A percentile compares a stretch with the other conserved stretches of the same genome.
These are phyloP conservation scores for Catagonus wagneri DNA, from an alignment of 2,113 vertebrate genomes.

Conservation along the genomic window DNA sequence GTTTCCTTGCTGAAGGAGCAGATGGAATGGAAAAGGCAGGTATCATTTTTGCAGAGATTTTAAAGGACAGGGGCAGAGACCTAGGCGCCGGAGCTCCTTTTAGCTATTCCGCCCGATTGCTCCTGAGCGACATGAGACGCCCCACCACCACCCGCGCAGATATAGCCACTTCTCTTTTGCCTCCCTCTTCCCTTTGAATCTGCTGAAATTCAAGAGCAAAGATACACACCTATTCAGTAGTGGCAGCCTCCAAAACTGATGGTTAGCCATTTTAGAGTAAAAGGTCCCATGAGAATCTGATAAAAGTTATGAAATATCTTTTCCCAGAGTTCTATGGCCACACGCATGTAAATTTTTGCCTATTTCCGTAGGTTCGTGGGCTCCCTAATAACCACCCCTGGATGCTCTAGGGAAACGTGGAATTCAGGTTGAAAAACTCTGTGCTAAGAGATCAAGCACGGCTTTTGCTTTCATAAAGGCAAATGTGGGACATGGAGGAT, in stretches of 20 bases:
- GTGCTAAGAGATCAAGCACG: not conserved
- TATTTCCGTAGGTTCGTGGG: not conserved
- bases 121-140: not conserved
- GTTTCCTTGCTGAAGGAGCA: not conserved
- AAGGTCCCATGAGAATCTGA: not conserved
- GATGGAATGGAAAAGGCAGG: not conserved
- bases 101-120: not conserved
- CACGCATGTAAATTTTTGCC: not conserved
- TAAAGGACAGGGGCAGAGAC: not conserved
- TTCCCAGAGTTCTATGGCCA: not conserved
- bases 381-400: not conserved
- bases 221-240: not conserved
- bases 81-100: not conserved
- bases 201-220: conserved; percentile 18
- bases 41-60: conserved; percentile 5
- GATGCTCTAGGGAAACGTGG: not conserved
- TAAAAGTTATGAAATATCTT: not conserved
- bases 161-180: not conserved
- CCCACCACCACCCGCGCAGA: not conserved
- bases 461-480: not conserved
- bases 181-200: not conserved
- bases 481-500: not conserved
- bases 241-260: not conserved
- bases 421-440: conserved; percentile 26
- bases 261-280: conserved; percentile 20